phyloP scores from a whole-genome alignment of 2,888 invertebrate genomes.

The Scaptomyza tumidula region DNA sequence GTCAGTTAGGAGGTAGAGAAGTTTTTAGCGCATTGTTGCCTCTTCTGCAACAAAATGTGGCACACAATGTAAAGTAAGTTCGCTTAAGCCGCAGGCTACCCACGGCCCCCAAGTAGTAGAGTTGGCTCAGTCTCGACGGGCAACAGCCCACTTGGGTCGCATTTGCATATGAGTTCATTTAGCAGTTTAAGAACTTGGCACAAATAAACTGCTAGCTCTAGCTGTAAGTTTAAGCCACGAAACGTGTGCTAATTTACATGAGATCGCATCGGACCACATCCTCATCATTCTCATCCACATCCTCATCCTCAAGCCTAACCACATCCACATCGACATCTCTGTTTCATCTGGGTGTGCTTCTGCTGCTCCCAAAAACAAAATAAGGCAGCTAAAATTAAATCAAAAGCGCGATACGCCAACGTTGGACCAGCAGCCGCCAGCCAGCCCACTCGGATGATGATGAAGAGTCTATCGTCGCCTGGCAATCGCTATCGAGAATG shows the following conservation, averaged over 20 bases:
- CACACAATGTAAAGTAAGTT: constrained; percentile 15
- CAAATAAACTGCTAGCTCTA: constrained; percentile 57
- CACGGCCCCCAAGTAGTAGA: constrained; percentile 34
- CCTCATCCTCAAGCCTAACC: constrained; percentile 23
- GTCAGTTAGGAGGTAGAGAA: constrained; percentile 16
- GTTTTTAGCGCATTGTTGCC: background rate
- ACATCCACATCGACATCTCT: constrained; percentile 76
- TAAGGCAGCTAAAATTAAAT: constrained; percentile 72
- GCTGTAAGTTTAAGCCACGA: constrained; percentile 63
- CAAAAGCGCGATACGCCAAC: constrained; percentile 80
- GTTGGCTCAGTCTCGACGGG: constrained; percentile 37
- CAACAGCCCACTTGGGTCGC: constrained; percentile 73
- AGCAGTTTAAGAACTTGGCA: constrained; percentile 74
- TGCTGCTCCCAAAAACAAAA: constrained; percentile 22
- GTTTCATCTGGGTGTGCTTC: constrained; percentile 56
- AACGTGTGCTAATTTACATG: constrained; percentile 81
- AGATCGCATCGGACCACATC: constrained; percentile 71
- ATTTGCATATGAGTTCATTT: constrained; percentile 81
- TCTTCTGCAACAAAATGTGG: constrained; percentile 7
- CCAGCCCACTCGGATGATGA: constrained; percentile 76
- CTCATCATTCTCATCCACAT: constrained; percentile 61
- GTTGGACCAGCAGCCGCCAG: constrained; percentile 53
- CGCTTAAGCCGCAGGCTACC: constrained; percentile 32
- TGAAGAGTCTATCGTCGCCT: constrained; percentile 68
- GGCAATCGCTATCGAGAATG: constrained; percentile 55